Conservation (phyloP, 2,797 vertebrate species). For the Danio jaintianensis region DNA sequence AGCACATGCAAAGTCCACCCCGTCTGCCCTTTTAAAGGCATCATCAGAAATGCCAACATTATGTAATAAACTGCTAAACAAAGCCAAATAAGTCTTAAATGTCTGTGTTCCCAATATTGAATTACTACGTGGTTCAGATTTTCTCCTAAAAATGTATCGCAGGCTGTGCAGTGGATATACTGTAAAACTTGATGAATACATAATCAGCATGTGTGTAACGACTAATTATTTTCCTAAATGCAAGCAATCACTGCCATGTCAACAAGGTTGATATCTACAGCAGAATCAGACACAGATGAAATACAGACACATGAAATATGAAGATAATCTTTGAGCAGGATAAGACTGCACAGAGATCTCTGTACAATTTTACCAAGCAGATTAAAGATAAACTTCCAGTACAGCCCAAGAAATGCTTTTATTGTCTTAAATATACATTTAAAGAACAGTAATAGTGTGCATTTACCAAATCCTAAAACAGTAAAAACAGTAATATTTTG, state of each 20-base stretch:
- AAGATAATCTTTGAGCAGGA: neutral
- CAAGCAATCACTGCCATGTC: neutral
- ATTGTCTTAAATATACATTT: too few relatives aligned
- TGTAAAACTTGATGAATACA: neutral
- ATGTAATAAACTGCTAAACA: neutral
- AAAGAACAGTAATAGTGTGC: too few relatives aligned
- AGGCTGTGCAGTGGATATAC: slow-evolving; percentile 1
- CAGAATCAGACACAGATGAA: neutral
- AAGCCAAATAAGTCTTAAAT: slow-evolving; percentile 62
- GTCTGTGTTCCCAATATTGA: neutral
- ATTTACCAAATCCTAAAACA: too few relatives aligned
- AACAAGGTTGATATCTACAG: neutral
- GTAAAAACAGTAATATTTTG: too few relatives aligned
- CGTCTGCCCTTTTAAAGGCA: slow-evolving; percentile 40
- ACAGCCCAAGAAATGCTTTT: neutral
- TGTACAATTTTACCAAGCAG: slow-evolving; percentile 66
- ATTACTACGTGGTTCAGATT: neutral
- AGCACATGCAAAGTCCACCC: slow-evolving; percentile 74
- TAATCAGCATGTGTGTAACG: neutral
- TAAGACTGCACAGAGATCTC: slow-evolving; percentile 65
- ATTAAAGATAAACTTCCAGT: slow-evolving; percentile 62
- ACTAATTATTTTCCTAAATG: neutral
- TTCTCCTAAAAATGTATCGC: neutral
- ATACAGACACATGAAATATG: neutral
- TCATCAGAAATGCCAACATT: neutral